A percentile compares a stretch with the other conserved stretches of the same genome.
These are phyloP conservation scores for Microcebus lehilahytsara DNA, from an alignment of 2,113 vertebrate species.

Conservation along the genomic window DNA sequence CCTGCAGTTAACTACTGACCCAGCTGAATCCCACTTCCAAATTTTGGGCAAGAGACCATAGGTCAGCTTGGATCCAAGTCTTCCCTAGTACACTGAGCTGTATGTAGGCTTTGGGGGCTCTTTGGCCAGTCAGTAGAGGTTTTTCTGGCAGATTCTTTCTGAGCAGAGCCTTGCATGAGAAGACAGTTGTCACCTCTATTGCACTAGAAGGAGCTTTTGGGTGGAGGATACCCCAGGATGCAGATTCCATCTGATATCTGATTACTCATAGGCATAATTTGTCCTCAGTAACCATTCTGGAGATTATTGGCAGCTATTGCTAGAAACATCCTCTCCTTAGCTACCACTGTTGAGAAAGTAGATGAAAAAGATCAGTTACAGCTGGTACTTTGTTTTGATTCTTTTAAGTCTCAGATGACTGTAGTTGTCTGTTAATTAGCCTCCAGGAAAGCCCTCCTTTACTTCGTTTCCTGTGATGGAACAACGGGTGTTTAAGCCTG, in stretches of 20 bases:
- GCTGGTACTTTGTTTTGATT: constrained; percentile 50
- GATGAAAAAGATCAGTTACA: constrained; percentile 34
- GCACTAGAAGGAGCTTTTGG: neutral
- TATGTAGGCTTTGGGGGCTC: neutral
- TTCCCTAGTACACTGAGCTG: neutral
- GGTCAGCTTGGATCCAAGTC: neutral
- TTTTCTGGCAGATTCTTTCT: neutral
- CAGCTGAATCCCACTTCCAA: neutral
- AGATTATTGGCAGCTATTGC: neutral
- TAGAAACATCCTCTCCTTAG: neutral
- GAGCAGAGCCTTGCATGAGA: neutral
- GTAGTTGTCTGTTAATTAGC: constrained; percentile 42
- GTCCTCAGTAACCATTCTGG: constrained; percentile 9
- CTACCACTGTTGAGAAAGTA: neutral
- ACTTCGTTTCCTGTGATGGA: constrained; percentile 28
- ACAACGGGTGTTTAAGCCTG: constrained; percentile 6
- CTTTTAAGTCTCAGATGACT: constrained; percentile 46
- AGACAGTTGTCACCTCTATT: neutral
- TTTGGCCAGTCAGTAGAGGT: neutral
- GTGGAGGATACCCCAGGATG: neutral
- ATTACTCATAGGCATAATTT: neutral
- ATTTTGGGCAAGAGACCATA: neutral
- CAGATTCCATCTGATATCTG: constrained; percentile 15
- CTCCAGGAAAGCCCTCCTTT: constrained; percentile 33
- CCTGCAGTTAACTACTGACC: neutral